Conservation (phyloP, 2,888 invertebrate species). For the Onchidella celtica region DNA sequence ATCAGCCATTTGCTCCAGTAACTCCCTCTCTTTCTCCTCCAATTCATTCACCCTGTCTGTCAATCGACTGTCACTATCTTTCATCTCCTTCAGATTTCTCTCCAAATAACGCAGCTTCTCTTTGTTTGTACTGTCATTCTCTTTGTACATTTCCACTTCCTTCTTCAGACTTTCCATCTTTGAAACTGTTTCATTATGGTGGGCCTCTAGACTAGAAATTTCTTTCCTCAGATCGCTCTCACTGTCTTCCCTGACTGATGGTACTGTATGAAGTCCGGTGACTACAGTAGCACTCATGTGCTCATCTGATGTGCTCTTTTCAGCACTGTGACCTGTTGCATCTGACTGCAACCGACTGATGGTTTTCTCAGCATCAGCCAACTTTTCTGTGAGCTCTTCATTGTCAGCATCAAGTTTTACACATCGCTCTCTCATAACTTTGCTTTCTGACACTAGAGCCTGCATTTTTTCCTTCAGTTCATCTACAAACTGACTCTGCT, state of each 20-base stretch:
- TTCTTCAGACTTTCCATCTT: slow-evolving; percentile 21
- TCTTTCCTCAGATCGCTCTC: slow-evolving; percentile 2
- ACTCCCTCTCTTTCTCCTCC: slow-evolving; percentile 46
- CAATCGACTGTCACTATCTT: slow-evolving; percentile 17
- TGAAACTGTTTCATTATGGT: slow-evolving; percentile 4
- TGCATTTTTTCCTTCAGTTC: background rate
- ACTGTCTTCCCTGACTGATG: background rate
- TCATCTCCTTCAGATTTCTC: slow-evolving; percentile 27
- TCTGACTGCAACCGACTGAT: too few relatives aligned
- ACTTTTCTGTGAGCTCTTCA: background rate
- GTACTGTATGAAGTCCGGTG: slow-evolving; percentile 27
- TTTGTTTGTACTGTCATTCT: slow-evolving; percentile 9
- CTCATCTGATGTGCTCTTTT: too few relatives aligned
- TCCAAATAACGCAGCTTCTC: slow-evolving; percentile 46
- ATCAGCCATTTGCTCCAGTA: slow-evolving; percentile 53
- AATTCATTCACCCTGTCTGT: slow-evolving; percentile 37
- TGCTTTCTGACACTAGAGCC: background rate
- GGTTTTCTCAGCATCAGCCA: background rate
- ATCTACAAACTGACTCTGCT: slow-evolving; percentile 47
- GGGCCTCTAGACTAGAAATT: slow-evolving; percentile 2
- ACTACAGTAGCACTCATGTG: slow-evolving; percentile 8
- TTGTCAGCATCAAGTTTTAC: background rate
- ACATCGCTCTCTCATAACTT: background rate
- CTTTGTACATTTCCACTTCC: slow-evolving; percentile 39
- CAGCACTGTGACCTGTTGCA: too few relatives aligned